Conservation (phyloP, 2,113 vertebrate genomes). For the Hemiprocne comata region DNA sequence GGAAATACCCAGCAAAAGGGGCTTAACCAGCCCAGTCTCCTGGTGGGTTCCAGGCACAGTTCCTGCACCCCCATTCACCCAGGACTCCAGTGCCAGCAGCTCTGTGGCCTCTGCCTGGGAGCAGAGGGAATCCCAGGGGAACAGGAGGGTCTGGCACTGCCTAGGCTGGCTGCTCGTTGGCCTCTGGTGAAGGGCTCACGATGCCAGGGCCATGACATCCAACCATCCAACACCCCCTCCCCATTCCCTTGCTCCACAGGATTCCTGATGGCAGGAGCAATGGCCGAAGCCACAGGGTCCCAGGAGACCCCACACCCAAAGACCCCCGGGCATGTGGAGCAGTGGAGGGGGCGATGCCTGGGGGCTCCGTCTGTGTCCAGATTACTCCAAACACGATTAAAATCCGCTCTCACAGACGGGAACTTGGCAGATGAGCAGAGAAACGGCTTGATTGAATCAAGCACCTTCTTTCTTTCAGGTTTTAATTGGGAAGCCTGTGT, state of each 20-base stretch:
- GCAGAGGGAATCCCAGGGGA: accelerated
- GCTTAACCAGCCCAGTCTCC: background rate
- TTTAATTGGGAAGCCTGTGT: conserved; percentile 33
- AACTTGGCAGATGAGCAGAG: conserved; percentile 31
- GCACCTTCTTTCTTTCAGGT: conserved; percentile 16
- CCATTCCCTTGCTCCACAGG: background rate
- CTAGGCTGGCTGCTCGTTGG: background rate
- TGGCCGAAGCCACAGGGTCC: background rate
- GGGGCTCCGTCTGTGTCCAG: background rate
- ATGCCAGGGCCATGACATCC: too few relatives aligned
- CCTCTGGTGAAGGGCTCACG: too few relatives aligned
- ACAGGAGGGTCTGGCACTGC: accelerated
- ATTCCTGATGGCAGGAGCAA: background rate
- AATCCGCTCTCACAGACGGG: background rate
- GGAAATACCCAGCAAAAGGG: background rate
- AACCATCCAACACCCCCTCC: too few relatives aligned
- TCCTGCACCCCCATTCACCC: accelerated
- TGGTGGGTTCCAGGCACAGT: accelerated
- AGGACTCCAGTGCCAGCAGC: accelerated
- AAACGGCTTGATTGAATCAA: conserved; percentile 6
- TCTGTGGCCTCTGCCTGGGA: accelerated
- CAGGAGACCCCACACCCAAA: accelerated
- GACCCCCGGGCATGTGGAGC: accelerated
- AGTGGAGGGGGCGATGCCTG: background rate
- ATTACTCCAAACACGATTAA: conserved; percentile 43